Evolutionary conservation across 1,140 invertebrate genomes (phyloP).

Genomic region (Hermetia illucens): DNA sequence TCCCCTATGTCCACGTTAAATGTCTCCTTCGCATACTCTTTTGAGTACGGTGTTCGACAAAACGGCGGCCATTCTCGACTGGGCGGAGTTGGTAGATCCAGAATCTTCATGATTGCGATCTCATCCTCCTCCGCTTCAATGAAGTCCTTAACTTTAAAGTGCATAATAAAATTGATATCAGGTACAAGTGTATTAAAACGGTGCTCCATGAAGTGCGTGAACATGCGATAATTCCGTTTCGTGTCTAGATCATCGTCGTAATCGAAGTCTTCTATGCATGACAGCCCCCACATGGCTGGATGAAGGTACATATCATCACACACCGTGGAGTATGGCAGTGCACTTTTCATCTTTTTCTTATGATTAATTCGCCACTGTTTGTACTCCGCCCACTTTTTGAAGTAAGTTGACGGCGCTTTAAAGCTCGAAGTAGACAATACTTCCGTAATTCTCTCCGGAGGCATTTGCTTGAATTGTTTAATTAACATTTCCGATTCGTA

Average conservation of each 20-base stretch:
- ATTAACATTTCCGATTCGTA: slow-evolving; percentile 14
- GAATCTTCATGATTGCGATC: not conserved
- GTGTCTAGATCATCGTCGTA: slow-evolving; percentile 21
- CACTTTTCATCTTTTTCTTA: slow-evolving; percentile 10
- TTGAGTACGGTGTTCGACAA: slow-evolving; percentile 12
- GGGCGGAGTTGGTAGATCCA: not conserved
- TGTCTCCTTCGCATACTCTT: slow-evolving; percentile 18
- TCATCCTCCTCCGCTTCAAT: slow-evolving; percentile 16
- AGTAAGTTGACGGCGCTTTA: slow-evolving; percentile 11
- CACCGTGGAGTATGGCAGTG: not conserved
- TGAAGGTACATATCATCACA: slow-evolving; percentile 10
- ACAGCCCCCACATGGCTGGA: slow-evolving; percentile 16
- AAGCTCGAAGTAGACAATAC: slow-evolving; percentile 3
- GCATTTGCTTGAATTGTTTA: slow-evolving; percentile 16
- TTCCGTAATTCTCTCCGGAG: slow-evolving; percentile 16
- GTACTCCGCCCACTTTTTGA: slow-evolving; percentile 5
- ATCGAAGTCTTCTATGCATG: slow-evolving; percentile 16
- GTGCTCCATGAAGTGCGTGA: slow-evolving; percentile 23
- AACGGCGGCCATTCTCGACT: slow-evolving; percentile 2
- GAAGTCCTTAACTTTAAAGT: slow-evolving; percentile 24
- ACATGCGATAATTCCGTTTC: slow-evolving; percentile 26
- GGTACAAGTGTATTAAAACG: slow-evolving; percentile 23
- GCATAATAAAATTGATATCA: slow-evolving; percentile 22
- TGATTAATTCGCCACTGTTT: slow-evolving; percentile 5
- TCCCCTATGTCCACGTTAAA: too few species aligned